Conservation (phyloP, 2,797 vertebrate species). For the Cossypha heuglini region DNA sequence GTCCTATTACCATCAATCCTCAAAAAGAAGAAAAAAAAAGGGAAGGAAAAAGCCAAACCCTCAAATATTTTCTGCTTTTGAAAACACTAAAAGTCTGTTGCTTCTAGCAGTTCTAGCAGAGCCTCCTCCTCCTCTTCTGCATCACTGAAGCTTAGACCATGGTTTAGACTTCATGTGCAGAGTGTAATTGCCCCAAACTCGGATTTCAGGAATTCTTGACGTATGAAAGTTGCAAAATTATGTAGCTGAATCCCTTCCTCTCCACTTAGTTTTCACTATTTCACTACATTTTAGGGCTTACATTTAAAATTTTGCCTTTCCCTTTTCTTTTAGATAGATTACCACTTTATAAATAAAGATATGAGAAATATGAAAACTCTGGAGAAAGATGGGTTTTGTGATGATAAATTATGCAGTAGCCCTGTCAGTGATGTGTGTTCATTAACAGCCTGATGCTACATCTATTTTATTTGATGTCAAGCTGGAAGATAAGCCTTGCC, state of each 20-base stretch:
- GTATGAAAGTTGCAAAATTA: background rate
- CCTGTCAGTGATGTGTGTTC: background rate
- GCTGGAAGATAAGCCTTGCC: background rate
- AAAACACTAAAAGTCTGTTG: background rate
- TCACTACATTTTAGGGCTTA: background rate
- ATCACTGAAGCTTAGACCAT: background rate
- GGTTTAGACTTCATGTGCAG: accelerated
- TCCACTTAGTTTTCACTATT: background rate
- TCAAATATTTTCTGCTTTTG: background rate
- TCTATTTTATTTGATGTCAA: background rate
- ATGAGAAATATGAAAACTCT: background rate
- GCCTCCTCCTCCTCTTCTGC: background rate
- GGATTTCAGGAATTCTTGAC: background rate
- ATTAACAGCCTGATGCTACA: background rate
- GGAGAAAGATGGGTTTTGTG: background rate
- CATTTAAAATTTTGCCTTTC: background rate
- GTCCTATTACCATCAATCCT: background rate
- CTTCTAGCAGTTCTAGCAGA: background rate
- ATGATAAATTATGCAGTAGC: background rate
- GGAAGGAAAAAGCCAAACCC: background rate
- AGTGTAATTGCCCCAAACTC: background rate
- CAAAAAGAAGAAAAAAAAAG: background rate
- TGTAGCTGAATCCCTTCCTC: background rate
- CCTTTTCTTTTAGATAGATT: background rate
- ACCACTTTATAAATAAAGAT: background rate